phyloP scores from a whole-genome alignment of 2,888 invertebrate species.

The Mesoligia furuncula region DNA sequence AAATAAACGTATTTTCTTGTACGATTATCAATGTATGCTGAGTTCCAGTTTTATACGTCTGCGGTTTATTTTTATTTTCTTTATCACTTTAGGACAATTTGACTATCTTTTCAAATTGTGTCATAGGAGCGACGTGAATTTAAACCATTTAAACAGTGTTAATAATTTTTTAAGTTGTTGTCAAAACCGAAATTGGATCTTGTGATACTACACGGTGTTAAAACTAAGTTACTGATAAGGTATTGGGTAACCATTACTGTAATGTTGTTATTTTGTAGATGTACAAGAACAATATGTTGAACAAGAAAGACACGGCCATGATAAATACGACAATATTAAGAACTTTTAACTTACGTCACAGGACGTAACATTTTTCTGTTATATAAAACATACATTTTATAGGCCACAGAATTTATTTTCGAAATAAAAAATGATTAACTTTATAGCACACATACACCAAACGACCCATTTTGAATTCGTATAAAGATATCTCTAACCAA shows the following conservation, averaged over 20 bases:
- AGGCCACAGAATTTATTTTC: not conserved
- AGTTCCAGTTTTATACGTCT: constrained; percentile 14
- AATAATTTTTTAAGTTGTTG: not conserved
- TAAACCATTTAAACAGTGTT: not conserved
- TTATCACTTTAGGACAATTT: constrained; percentile 7
- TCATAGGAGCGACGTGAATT: not conserved
- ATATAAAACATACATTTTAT: not conserved
- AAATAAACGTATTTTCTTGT: constrained; percentile 3
- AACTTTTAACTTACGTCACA: not conserved
- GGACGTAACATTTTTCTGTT: not conserved
- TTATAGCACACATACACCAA: not conserved
- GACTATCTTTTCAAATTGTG: not conserved
- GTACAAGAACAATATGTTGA: not conserved
- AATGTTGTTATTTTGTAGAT: not conserved
- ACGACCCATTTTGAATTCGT: not conserved
- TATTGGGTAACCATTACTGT: not conserved
- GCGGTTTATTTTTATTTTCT: constrained; percentile 10
- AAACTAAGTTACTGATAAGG: not conserved
- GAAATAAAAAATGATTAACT: not conserved
- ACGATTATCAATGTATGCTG: not conserved
- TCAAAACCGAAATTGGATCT: not conserved
- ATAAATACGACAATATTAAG: not conserved
- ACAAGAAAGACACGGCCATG: constrained; percentile 25
- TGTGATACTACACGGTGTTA: not conserved
- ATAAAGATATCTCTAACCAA: constrained; percentile 13